A percentile compares a stretch with the other conserved stretches of the same genome.
Evolutionary conservation across 1,140 invertebrate genomes (phyloP).

Genomic region (Drosophila nigrodunni): DNA sequence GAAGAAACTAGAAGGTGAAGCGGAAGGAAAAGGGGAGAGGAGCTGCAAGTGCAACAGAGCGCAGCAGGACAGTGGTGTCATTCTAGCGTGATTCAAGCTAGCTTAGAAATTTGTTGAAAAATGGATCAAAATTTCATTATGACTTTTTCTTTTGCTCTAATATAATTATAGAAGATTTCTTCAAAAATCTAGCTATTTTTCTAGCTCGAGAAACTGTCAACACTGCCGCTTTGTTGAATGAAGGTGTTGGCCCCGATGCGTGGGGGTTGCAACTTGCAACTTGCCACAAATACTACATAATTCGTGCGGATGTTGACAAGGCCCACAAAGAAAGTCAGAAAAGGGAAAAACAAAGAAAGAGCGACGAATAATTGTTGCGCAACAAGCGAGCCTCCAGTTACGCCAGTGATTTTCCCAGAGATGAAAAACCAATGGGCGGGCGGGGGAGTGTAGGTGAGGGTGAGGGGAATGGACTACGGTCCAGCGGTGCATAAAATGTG

Average conservation of each 20-base stretch:
- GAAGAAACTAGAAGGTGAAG: too few relatives aligned
- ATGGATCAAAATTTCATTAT: too few relatives aligned
- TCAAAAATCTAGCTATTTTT: too few relatives aligned
- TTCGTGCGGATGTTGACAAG: slow-evolving; percentile 23
- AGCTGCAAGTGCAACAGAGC: slow-evolving; percentile 48
- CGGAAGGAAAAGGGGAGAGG: not conserved
- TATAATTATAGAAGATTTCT: too few relatives aligned
- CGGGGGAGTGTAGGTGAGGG: slow-evolving; percentile 22
- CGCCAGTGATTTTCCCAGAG: slow-evolving; percentile 75
- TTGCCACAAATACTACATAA: slow-evolving; percentile 7
- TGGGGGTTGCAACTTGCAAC: slow-evolving; percentile 57
- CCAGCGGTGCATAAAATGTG: slow-evolving; percentile 68
- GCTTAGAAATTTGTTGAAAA: too few relatives aligned
- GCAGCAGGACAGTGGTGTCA: slow-evolving; percentile 8
- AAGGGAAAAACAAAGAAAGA: not conserved
- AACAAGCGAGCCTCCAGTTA: slow-evolving; percentile 60
- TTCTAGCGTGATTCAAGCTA: too few relatives aligned
- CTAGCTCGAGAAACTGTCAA: too few relatives aligned
- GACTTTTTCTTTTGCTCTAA: too few relatives aligned
- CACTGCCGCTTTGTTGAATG: slow-evolving; percentile 17
- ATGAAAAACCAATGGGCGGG: slow-evolving; percentile 27
- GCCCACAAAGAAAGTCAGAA: slow-evolving; percentile 8
- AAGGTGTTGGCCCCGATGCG: slow-evolving; percentile 56
- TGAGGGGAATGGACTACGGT: not conserved
- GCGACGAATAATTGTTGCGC: slow-evolving; percentile 69